Evolutionary conservation across 2,888 invertebrate species (phyloP), one percentile per base, ranked within the genome.

Genomic region (Ypsolopha sequella): DNA sequence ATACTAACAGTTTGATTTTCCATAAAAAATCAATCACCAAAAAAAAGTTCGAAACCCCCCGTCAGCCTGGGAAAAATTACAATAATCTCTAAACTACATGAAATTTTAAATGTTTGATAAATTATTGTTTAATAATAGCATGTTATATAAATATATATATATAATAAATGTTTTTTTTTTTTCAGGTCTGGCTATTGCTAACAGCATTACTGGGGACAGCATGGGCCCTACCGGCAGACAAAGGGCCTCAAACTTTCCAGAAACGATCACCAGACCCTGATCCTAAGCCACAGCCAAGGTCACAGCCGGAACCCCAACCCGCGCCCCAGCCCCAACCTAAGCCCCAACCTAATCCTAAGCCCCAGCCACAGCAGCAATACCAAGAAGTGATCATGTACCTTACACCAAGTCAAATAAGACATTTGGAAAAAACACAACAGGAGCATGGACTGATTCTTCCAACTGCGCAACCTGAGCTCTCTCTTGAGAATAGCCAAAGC

Each of bases 381-480:
- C 76, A 71, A 60, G 80, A 82, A 60, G 64, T 77, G 36, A 65
- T 81, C 34, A 57, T 84, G 24, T 81, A 76, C 52, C 59, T 82
- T 36, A 82, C 82, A 50, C 75, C 77, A 3, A 69, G 65, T 11
- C 80, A 84, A 62, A 79, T 79, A 41, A 66, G 61, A 51, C 64
- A 67, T 34, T 64, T 79, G 38, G 67, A 79, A 62, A 63, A 66
- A 41, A 71, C 63, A 50, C 61, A 33, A 35, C 9, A 46, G 6
- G 33, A 46, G 8, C 46, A 46, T n/a, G 35, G 46, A 46, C 2
- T 34, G 9, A 46, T 46, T 13, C 46, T 46, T 7, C 46, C 46
- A 6, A 46, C 33, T 46, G 35, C 33, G 9, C 52, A 36, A n/a
- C 39, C 36, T 7, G 33, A 43, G 47, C 39, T 8, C 41, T 48